These are phyloP conservation scores for Arion vulgaris DNA, from an alignment of 1,140 invertebrate genomes.

Conservation along the genomic window DNA sequence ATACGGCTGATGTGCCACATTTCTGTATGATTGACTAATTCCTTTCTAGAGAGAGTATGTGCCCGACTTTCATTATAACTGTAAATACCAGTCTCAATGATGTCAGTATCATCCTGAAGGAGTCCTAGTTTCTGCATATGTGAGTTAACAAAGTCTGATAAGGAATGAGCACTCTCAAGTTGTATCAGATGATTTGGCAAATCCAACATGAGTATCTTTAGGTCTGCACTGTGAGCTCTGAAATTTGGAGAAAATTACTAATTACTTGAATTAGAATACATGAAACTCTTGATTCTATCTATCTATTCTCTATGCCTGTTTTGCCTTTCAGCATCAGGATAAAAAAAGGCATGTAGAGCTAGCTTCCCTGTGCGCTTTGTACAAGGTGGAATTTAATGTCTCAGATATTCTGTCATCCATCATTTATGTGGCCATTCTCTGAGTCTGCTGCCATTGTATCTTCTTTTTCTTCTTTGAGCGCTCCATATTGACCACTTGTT, in stretches of 20 bases:
- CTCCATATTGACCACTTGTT: no score
- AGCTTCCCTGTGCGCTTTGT: no score
- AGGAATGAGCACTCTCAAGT: neutral
- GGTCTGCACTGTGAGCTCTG: constrained; percentile 16
- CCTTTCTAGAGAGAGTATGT: neutral
- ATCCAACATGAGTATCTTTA: constrained; percentile 31
- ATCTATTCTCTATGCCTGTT: no score
- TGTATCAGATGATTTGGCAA: neutral
- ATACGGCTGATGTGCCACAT: neutral
- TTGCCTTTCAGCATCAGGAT: no score
- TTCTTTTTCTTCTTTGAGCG: no score
- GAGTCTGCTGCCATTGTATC: no score
- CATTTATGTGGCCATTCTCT: no score
- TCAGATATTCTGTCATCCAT: no score
- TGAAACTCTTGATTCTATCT: no score
- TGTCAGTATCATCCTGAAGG: neutral
- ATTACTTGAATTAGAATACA: no score
- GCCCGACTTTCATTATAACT: neutral
- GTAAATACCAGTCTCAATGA: neutral
- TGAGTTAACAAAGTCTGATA: constrained; percentile 3
- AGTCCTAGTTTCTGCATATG: constrained; percentile 22
- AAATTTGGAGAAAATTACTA: neutral
- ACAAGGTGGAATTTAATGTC: no score
- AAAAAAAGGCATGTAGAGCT: no score
- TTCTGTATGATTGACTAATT: neutral